These are phyloP conservation scores for Kryphioiulus occultus DNA, from an alignment of 2,888 invertebrate species.

Conservation along the genomic window DNA sequence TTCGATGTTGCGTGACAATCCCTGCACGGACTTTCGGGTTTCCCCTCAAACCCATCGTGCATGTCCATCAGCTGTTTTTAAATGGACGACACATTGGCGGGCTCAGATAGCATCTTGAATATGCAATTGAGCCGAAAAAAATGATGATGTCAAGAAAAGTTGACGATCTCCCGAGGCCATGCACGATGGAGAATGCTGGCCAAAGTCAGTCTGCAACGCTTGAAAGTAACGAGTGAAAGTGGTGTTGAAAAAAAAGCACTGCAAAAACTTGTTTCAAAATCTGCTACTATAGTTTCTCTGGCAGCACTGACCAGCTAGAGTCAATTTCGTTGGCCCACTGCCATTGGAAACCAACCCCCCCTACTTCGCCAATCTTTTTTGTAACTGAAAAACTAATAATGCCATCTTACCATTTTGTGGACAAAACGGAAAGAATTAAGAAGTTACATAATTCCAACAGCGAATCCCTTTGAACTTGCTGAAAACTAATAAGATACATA, in stretches of 20 bases:
- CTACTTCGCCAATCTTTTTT: too few species aligned
- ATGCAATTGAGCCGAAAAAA: background rate
- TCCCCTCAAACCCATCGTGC: background rate
- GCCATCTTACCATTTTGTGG: too few species aligned
- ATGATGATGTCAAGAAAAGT: conserved; percentile 18
- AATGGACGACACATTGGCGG: conserved; percentile 14
- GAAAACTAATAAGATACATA: too few species aligned
- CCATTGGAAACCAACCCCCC: background rate
- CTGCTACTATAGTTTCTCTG: background rate
- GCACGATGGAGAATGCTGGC: background rate
- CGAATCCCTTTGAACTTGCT: too few species aligned
- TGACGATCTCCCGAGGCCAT: conserved; percentile 13
- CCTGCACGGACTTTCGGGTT: background rate
- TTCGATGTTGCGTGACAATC: conserved; percentile 3
- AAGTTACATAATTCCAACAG: too few species aligned
- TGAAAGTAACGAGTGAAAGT: background rate
- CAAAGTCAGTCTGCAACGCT: background rate
- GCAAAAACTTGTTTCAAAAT: conserved; percentile 21
- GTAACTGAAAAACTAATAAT: too few species aligned
- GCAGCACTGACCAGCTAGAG: background rate
- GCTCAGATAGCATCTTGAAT: conserved; percentile 18
- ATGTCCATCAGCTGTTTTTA: conserved; percentile 17
- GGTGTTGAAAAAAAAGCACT: background rate
- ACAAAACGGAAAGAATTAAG: too few species aligned
- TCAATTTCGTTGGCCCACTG: background rate